Evolutionary conservation across 2,113 vertebrate species (phyloP), one percentile per base, ranked within the genome.

Genomic region (Lepisosteus oculatus): DNA sequence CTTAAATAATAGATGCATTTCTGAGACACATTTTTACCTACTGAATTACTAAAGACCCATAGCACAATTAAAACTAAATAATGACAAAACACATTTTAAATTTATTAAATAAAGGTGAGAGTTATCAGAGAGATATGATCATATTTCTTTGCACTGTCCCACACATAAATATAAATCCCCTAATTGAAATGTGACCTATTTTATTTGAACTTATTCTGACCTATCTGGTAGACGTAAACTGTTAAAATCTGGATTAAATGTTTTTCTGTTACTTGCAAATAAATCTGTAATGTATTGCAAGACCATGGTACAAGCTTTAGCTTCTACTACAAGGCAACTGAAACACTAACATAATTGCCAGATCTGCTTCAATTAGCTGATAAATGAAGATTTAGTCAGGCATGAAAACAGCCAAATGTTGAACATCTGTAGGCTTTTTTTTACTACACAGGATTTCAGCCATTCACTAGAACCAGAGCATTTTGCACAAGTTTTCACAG

Each of bases 361-460:
- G 57, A 47, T 17, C 9, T 55, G 70, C 71, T 74, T 71, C 3
- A 67, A 44, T 69, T 76, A 81, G 69, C 11, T 65, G 66, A 80
- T 61, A 73, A 83, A 51, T n/a, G 63, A 65, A 77, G 80, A 17
- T 73, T 14, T 17, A 59, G 59, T 17, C 70, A 81, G 78, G 65
- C 43, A 74, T n/a, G 51, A 81, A 69, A 76, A n/a, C 14, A 76
- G 69, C 2, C 78, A 80, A 81, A 72, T 71, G 66, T 43, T 79
- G 69, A 74, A 79, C 76, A 81, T 13, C 67, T 75, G 42, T 55
- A 80, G 76, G 74, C 61, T 73, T 55, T 68, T 64, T 15, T 71
- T 74, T n/a, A 11, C n/a, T 14, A 59, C 7, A 14, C 11, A 8
- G 11, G 3, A 12, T 59, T 12, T 59, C 13, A 11, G 7, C 56